Conservation (phyloP, 1,140 invertebrate genomes). For the Ostrea denselamellosa region DNA sequence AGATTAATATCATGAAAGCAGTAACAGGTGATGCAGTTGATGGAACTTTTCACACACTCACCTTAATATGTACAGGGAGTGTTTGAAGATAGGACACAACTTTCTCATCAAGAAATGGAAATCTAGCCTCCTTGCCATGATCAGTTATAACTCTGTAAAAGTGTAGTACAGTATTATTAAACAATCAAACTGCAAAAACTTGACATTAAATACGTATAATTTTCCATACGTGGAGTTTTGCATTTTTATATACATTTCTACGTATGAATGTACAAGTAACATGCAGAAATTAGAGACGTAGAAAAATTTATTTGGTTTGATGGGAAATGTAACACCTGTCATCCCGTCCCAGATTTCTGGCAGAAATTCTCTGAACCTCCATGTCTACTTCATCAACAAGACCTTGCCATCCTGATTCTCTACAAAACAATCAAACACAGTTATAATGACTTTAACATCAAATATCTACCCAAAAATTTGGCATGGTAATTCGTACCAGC, state of each 20-base stretch:
- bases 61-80: slow-evolving; percentile 89
- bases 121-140: slow-evolving; percentile 82
- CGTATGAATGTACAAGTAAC: too few relatives aligned
- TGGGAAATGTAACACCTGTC: slow-evolving; percentile 83
- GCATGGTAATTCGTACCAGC: not conserved
- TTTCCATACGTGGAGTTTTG: too few relatives aligned
- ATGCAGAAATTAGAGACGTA: too few relatives aligned
- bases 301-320: not conserved
- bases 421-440: slow-evolving; percentile 63
- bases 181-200: not conserved
- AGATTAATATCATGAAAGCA: not conserved
- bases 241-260: too few relatives aligned
- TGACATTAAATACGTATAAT: too few relatives aligned
- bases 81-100: slow-evolving; percentile 87
- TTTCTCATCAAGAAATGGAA: slow-evolving; percentile 97
- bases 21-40: not conserved
- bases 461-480: not conserved
- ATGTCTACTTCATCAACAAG: slow-evolving; percentile 85
- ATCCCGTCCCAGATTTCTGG: slow-evolving; percentile 95
- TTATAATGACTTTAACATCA: not conserved
- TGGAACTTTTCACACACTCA: slow-evolving; percentile 59
- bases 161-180: not conserved
- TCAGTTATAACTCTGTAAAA: slow-evolving; percentile 79
- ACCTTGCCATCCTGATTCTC: slow-evolving; percentile 83
- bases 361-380: slow-evolving; percentile 92